Base-by-base conservation (phyloP, 1,140 invertebrate species). In the Pseudobourletiella spinata region DNA sequence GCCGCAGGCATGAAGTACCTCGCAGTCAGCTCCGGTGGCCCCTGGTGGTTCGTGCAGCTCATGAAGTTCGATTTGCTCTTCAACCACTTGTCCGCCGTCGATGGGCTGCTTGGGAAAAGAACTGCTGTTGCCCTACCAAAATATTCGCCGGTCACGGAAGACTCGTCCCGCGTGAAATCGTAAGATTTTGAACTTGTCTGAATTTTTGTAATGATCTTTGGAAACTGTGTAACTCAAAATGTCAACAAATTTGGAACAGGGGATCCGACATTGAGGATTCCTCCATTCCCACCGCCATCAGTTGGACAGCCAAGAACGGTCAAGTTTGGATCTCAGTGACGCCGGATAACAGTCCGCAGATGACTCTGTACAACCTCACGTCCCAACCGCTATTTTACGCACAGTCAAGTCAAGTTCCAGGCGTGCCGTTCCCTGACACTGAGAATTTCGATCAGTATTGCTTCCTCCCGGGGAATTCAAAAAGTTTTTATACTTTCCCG, bases 321-420 rank as follows among this genome's bases (percentile, higher is more conserved):
- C 68, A 70, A 65, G 68, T 70, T 43, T 70, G 68, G 65, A 60
- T 70, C 14, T 57, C 62, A 11, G 44, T 70, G 46, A 32, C 43
- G 11, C 11, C 28, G 0, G 65, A 70, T 39, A 18, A 48, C 2
- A 24, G 20, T 18, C 68, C 68, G 15, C 63, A 67, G 59, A 3
- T 67, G 1, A 52, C 59, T 15, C 32, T 70, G 8, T 28, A 35
- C 18, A 70, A 70, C 24, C 25, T 48, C 3, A 30, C 65, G 1
- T 28, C 42, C 8, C 14, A 62, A 2, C 43, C 61, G 1, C 29
- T 70, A 2, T 54, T 60, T 14, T 67, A 61, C 28, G 51, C 54
- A 2, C 43, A 63, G n/a, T 25, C 52, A 1, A 61, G 30, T 48
- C 4, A n/a, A 14, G 22, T 29, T 0, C 14, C 24, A 0, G 43